Conservation (phyloP, 1,140 invertebrate species). For the Coptotermes formosanus region DNA sequence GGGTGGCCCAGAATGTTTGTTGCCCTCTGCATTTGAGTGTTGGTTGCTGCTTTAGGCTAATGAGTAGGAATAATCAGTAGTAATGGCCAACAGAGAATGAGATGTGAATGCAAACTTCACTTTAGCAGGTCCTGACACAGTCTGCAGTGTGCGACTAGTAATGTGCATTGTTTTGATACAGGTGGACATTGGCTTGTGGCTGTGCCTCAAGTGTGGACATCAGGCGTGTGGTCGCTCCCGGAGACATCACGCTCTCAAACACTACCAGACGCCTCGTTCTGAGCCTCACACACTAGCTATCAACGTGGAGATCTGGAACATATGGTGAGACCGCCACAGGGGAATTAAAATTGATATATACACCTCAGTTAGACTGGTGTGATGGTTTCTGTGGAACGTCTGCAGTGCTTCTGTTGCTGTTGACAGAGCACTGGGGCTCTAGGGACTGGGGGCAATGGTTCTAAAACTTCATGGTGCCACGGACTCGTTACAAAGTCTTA, state of each 20-base stretch:
- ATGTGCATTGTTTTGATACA: not conserved
- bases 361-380: not conserved
- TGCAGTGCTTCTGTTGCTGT: not conserved
- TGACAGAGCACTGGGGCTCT: too few species aligned
- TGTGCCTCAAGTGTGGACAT: constrained; percentile 67
- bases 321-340: constrained; percentile 52
- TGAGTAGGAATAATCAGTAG: too few species aligned
- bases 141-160: not conserved
- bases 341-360: not conserved
- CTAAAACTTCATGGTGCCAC: too few species aligned
- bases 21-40: too few species aligned
- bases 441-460: too few species aligned
- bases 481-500: too few species aligned
- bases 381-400: constrained; percentile 16
- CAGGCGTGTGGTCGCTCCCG: constrained; percentile 71
- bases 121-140: not conserved
- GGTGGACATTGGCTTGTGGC: constrained; percentile 45
- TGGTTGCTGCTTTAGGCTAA: too few species aligned
- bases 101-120: constrained; percentile 39
- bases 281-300: constrained; percentile 72
- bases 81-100: too few species aligned
- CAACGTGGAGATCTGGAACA: constrained; percentile 67
- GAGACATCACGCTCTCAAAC: constrained; percentile 71
- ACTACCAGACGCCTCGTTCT: constrained; percentile 72
- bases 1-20: too few species aligned